phyloP scores from a whole-genome alignment of 2,113 vertebrate genomes.

The Amphiprion percula region DNA sequence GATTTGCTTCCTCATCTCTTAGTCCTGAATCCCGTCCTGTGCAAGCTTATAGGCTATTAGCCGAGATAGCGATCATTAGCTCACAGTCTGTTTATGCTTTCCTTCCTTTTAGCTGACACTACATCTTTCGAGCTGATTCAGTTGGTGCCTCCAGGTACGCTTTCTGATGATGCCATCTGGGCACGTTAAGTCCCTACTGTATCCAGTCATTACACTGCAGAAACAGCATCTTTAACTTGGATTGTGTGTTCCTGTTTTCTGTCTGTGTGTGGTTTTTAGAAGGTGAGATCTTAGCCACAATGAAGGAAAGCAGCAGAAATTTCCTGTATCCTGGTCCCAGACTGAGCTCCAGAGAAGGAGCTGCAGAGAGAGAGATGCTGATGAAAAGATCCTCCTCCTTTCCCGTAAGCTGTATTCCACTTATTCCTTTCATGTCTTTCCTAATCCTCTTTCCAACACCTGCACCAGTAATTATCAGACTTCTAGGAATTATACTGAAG shows the following conservation, averaged over 20 bases:
- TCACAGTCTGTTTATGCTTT: conserved; percentile 67
- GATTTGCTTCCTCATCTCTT: conserved; percentile 67
- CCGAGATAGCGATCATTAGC: conserved; percentile 68
- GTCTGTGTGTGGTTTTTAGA: conserved; percentile 76
- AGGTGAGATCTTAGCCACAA: conserved; percentile 88
- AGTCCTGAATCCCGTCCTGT: conserved; percentile 58
- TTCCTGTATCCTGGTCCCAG: conserved; percentile 92
- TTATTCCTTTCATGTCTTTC: conserved; percentile 1
- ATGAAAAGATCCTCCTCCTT: conserved; percentile 90
- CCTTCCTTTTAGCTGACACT: conserved; percentile 90
- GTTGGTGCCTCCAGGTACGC: conserved; percentile 92
- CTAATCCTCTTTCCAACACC: conserved; percentile 33
- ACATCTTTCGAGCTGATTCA: conserved; percentile 94
- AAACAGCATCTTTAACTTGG: conserved; percentile 32
- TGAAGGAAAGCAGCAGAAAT: conserved; percentile 90
- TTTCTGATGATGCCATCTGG: conserved; percentile 70
- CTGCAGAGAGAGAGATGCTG: conserved; percentile 88
- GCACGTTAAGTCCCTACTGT: conserved; percentile 29
- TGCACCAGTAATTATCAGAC: background rate
- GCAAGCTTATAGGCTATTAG: conserved; percentile 69
- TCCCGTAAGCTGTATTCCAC: conserved; percentile 82
- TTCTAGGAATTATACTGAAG: background rate
- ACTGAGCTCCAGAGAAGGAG: conserved; percentile 80
- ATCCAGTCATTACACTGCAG: conserved; percentile 53
- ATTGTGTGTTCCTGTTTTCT: conserved; percentile 37